Evolutionary conservation across 92 coral and sea anemone species (phyloP).

Genomic region (Meandrina meandrites): DNA sequence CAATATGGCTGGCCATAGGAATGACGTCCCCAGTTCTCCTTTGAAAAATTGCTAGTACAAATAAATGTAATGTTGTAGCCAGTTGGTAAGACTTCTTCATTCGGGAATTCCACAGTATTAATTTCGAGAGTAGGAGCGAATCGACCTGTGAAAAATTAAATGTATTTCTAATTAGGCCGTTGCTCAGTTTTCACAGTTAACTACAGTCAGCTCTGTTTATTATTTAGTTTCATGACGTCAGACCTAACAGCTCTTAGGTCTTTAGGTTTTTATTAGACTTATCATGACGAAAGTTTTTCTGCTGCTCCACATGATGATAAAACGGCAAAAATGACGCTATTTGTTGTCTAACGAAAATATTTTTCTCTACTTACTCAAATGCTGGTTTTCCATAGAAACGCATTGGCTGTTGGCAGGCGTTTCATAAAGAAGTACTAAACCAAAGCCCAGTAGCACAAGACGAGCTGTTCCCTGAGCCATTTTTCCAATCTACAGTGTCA

Average conservation of each 20-base stretch:
- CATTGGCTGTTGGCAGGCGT: not conserved
- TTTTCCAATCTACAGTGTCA: not conserved
- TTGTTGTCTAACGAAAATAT: not conserved
- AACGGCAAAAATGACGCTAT: not conserved
- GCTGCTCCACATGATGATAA: no score
- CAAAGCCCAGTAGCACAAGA: not conserved
- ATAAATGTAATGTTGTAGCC: constrained; percentile 37
- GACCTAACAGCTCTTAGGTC: no score
- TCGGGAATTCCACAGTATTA: not conserved
- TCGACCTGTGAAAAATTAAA: not conserved
- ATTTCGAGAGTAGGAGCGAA: not conserved
- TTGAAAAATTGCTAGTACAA: constrained; percentile 20
- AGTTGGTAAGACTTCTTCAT: constrained; percentile 1
- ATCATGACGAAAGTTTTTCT: no score
- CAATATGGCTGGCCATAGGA: constrained; percentile 11
- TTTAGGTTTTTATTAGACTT: no score
- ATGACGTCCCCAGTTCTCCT: not conserved
- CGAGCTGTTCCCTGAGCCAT: not conserved
- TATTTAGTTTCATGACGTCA: no score
- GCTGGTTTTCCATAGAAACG: not conserved
- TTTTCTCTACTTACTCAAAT: not conserved
- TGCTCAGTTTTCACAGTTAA: no score
- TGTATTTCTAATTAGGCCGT: no score
- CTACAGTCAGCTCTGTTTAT: no score
- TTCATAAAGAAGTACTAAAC: not conserved